Conservation (phyloP, 2,888 invertebrate species). For the Polydrusus cervinus region DNA sequence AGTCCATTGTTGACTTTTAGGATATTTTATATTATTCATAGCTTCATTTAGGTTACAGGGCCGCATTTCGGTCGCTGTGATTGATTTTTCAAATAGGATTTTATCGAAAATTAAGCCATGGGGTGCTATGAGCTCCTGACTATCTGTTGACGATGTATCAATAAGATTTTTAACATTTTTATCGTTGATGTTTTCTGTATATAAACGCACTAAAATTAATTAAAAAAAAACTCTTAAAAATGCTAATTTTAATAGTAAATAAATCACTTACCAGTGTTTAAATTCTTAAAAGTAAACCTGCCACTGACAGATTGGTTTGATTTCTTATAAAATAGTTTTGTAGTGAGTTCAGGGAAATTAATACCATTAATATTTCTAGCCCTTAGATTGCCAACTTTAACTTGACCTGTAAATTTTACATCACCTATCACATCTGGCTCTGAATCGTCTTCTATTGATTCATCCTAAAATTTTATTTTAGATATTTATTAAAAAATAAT, state of each 20-base stretch:
- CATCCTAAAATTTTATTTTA: constrained; percentile 26
- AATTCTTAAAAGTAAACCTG: constrained; percentile 60
- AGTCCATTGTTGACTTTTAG: constrained; percentile 58
- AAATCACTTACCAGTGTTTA: constrained; percentile 62
- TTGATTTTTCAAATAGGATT: constrained; percentile 45
- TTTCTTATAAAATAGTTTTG: constrained; percentile 61
- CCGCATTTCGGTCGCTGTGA: constrained; percentile 51
- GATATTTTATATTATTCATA: constrained; percentile 56
- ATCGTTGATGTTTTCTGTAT: constrained; percentile 60
- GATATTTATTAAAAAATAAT: not conserved
- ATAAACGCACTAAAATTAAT: constrained; percentile 60
- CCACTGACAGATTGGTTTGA: constrained; percentile 62
- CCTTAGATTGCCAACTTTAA: constrained; percentile 61
- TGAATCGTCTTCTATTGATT: constrained; percentile 36
- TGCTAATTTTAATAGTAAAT: no score
- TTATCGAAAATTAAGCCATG: constrained; percentile 55
- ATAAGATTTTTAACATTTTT: constrained; percentile 58
- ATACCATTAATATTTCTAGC: constrained; percentile 62
- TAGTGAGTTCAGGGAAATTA: constrained; percentile 60
- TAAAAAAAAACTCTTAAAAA: not conserved
- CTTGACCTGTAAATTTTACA: constrained; percentile 60
- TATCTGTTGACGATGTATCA: constrained; percentile 54
- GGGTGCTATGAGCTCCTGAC: constrained; percentile 57
- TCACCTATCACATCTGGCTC: constrained; percentile 56
- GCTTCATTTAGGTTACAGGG: constrained; percentile 59